Percentiles rank a stretch among this genome's conserved stretches.
phyloP scores from a whole-genome alignment of 1,140 invertebrate genomes.

The Drosophila setifemur region DNA sequence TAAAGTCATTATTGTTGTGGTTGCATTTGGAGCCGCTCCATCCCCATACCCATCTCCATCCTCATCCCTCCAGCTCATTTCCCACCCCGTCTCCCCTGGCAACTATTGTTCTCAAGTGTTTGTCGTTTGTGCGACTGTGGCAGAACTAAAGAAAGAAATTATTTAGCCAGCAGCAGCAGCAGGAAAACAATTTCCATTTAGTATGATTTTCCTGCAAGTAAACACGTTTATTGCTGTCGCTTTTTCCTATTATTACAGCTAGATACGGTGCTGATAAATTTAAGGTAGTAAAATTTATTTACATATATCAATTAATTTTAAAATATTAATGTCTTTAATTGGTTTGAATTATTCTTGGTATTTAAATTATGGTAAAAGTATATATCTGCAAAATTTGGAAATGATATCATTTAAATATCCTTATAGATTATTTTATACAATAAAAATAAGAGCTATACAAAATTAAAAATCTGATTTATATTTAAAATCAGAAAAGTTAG shows the following conservation, averaged over 20 bases:
- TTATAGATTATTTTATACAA: too few relatives aligned
- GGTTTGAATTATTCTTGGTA: too few relatives aligned
- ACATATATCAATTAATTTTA: too few relatives aligned
- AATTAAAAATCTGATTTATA: too few relatives aligned
- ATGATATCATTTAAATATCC: too few relatives aligned
- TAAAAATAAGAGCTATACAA: too few relatives aligned
- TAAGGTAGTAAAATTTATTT: background rate
- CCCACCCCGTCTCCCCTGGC: conserved; percentile 27
- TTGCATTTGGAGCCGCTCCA: conserved; percentile 45
- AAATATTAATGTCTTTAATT: too few relatives aligned
- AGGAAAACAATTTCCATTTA: conserved; percentile 79
- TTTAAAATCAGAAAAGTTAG: too few relatives aligned
- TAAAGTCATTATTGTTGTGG: conserved; percentile 80
- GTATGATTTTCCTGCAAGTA: conserved; percentile 53
- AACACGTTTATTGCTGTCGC: conserved; percentile 53
- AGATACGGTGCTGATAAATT: too few relatives aligned
- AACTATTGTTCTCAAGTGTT: conserved; percentile 75
- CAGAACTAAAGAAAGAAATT: conserved; percentile 63
- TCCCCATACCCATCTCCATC: background rate
- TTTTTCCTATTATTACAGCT: background rate
- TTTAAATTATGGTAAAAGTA: too few relatives aligned
- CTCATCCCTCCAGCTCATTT: background rate
- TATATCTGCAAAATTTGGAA: too few relatives aligned
- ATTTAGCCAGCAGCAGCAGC: conserved; percentile 60
- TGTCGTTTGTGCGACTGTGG: conserved; percentile 57